Base-by-base conservation (phyloP, 1,140 invertebrate genomes). In the Scaptomyza hsui region DNA sequence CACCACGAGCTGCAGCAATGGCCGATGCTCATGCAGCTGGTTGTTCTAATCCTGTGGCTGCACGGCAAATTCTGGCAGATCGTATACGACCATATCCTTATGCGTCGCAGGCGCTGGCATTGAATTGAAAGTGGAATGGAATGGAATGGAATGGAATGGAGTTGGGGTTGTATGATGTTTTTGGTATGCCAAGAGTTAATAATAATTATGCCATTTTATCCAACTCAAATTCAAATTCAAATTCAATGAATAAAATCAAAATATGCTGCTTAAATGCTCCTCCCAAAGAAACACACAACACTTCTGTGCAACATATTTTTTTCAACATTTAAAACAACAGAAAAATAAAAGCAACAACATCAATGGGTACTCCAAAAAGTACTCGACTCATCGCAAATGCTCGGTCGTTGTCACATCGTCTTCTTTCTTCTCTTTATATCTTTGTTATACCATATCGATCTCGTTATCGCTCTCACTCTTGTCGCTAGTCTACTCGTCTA, bases 21-120 rank as follows among this genome's bases (percentile, higher is more conserved):
- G 71, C 89, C 89, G 32, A 70, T 89, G 37, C 76, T 91, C n/a
- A 69, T 90, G 69, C 86, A 90, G 42, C 52, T 91, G 49, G 53
- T 91, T 10, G 55, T 88, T 32, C 67, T 90, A 12, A 32, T 91
- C 24, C 51, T 91, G 6, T 91, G 89, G 89, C 56, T 91, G 24
- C 81, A 89, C 16, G 77, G 52, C 42, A 90, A 85, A 39, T 89
- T 91, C 72, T 90, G 89, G 89, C 74, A 85, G 71, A 65, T 90
- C 18, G 74, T 81, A 10, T 61, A 80, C 62, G 76, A 90, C 16
- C 75, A 80, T 39, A 55, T 70, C 7, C 49, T 83, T 47, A 73
- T 72, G 73, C 77, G 70, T 9, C 61, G 81, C 47, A 44, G 74
- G 29, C 78, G 78, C 45, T 89, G 81, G 64, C 65, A 81, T 16